Conservation (phyloP, 2,797 vertebrate genomes). For the Hemibagrus guttatus region DNA sequence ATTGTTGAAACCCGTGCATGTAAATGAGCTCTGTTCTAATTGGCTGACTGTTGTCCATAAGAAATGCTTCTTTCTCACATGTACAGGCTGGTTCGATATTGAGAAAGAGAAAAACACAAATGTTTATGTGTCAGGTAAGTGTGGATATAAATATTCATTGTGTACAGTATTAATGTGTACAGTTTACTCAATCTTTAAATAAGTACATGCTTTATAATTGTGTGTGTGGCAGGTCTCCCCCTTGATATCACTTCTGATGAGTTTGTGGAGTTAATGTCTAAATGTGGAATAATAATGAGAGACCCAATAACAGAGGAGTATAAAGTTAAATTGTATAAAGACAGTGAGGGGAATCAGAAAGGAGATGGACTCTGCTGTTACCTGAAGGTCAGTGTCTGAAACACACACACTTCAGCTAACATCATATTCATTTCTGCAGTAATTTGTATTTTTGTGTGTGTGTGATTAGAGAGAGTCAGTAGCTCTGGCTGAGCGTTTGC, state of each 20-base stretch:
- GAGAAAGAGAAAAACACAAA: slow-evolving; percentile 94
- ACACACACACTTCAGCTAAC: not conserved
- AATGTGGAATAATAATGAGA: slow-evolving; percentile 93
- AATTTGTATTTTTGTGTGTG: not conserved
- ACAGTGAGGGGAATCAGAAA: slow-evolving; percentile 92
- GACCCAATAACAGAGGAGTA: slow-evolving; percentile 90
- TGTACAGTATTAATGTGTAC: not conserved
- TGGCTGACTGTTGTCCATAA: not conserved
- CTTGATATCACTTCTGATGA: slow-evolving; percentile 90
- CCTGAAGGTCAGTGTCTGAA: slow-evolving; percentile 78
- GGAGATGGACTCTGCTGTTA: slow-evolving; percentile 97
- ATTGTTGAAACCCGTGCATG: too few relatives aligned
- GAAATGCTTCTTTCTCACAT: not conserved
- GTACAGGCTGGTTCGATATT: slow-evolving; percentile 91
- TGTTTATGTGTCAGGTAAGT: slow-evolving; percentile 92
- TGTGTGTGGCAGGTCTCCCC: slow-evolving; percentile 82
- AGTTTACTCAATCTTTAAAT: not conserved
- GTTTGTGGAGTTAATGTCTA: slow-evolving; percentile 91
- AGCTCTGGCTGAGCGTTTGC: slow-evolving; percentile 83
- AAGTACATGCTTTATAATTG: not conserved
- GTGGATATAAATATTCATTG: not conserved
- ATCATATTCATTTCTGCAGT: not conserved
- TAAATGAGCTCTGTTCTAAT: not conserved
- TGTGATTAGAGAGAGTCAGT: slow-evolving; percentile 83
- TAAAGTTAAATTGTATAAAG: slow-evolving; percentile 95